Conservation (phyloP, 30 jellyfish, hydroid and myxozoan species). For the Phacellophora camtschatica region DNA sequence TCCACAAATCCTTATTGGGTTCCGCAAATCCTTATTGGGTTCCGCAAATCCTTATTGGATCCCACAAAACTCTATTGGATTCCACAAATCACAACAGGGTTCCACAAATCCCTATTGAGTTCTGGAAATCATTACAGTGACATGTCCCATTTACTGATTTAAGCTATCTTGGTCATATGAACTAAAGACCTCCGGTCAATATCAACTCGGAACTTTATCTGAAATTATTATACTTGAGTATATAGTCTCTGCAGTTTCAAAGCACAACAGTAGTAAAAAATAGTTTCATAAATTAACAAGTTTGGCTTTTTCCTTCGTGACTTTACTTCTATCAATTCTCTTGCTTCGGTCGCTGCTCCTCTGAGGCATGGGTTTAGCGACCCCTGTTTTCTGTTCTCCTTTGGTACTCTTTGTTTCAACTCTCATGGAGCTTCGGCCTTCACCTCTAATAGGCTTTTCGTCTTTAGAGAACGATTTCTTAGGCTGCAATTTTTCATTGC, state of each 20-base stretch:
- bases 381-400: constrained; percentile 22
- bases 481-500: neutral
- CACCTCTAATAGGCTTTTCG: constrained; percentile 26
- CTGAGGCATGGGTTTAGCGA: constrained; percentile 1
- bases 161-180: too few relatives aligned
- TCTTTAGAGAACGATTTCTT: constrained; percentile 1
- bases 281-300: neutral
- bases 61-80: too few relatives aligned
- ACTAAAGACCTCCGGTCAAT: too few relatives aligned
- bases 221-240: neutral
- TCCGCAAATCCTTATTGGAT: too few relatives aligned
- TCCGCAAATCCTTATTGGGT: too few relatives aligned
- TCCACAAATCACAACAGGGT: too few relatives aligned
- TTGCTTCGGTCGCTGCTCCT: constrained; percentile 16
- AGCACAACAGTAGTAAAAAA: neutral
- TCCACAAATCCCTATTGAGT: too few relatives aligned
- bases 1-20: too few relatives aligned
- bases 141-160: too few relatives aligned
- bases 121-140: too few relatives aligned
- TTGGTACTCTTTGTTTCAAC: constrained; percentile 15
- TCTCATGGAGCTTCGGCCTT: neutral
- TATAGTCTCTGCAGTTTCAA: neutral
- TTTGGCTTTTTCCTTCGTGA: constrained; percentile 5
- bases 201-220: too few relatives aligned
- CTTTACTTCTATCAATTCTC: constrained; percentile 13